These are phyloP conservation scores for Agrochola lota DNA, from an alignment of 2,888 invertebrate species.

Conservation along the genomic window DNA sequence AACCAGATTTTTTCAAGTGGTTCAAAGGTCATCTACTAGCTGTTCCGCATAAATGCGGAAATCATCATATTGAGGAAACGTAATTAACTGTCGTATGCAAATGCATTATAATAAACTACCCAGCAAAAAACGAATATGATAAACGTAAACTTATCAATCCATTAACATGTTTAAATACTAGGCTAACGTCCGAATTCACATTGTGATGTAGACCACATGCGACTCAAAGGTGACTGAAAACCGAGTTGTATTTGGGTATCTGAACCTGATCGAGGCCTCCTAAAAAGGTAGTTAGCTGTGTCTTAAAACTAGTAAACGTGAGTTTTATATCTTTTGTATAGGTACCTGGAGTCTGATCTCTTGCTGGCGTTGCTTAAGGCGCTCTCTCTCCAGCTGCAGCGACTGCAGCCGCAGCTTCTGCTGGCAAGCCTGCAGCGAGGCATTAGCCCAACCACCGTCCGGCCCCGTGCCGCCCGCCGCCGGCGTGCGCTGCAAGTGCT, in stretches of 20 bases:
- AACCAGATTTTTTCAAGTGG: constrained; percentile 8
- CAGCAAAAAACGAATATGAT: constrained; percentile 25
- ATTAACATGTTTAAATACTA: constrained; percentile 4
- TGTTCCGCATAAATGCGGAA: constrained; percentile 49
- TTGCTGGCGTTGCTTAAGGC: constrained; percentile 96
- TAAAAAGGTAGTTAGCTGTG: not conserved
- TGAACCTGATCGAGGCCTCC: not conserved
- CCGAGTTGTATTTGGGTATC: not conserved
- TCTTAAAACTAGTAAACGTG: not conserved
- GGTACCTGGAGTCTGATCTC: constrained; percentile 96
- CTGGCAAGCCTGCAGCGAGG: constrained; percentile 92
- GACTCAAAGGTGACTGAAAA: not conserved
- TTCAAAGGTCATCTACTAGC: constrained; percentile 36
- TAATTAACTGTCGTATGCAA: constrained; percentile 36
- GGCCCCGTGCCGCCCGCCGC: constrained; percentile 90
- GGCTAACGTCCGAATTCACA: not conserved
- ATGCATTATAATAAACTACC: constrained; percentile 34
- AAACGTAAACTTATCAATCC: constrained; percentile 18
- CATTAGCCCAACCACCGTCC: constrained; percentile 91
- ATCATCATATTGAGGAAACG: constrained; percentile 42
- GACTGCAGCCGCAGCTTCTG: constrained; percentile 95
- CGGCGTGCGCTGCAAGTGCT: constrained; percentile 90
- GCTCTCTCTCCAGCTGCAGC: constrained; percentile 96
- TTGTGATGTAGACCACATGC: not conserved
- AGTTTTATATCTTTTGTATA: not conserved